Base-by-base conservation (phyloP, 2,888 invertebrate genomes). In the Hemaris fuciformis region DNA sequence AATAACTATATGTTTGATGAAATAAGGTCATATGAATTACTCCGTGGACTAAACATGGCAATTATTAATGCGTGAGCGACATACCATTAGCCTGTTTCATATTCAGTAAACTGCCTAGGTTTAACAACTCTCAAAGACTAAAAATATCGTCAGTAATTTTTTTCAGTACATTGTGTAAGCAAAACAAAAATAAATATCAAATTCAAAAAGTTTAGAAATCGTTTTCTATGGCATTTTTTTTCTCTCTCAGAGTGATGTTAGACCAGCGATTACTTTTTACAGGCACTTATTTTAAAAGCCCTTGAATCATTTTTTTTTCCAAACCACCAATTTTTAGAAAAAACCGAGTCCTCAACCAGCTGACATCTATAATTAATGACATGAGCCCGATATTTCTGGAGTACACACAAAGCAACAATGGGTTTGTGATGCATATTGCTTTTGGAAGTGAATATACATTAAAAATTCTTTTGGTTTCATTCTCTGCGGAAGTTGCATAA, bases 351-450 rank as follows among this genome's bases (percentile, higher is more conserved):
- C n/a, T 48, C 38, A 48, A 48, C 25, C 48, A 7, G 20, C 7
- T 20, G 48, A 10, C 25, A n/a, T 23, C 7, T 25, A 6, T 2
- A 23, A 25, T 1, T 25, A 25, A 25, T 48, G 25, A 15, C 48
- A n/a, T 25, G 23, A 13, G 7, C 48, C 27, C 13, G 22, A 45
- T 45, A 22, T 45, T 22, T 45, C 22, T n/a, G 15, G 53, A 15
- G 31, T 10, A 31, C 18, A 4, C 27, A 31, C 48, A 53, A 31
- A 53, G 53, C 53, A 31, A 53, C 53, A 53, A 53, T 53, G 53
- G 18, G 25, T 23, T 60, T 25, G 48, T 31, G 38, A 60, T 60
- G 59, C n/a, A 42, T 25, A 59, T 46, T 34, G 43, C 20, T 46
- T 46, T n/a, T 38, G 13, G 38, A 38, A 38, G 48, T 31, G 27